Percentiles rank a stretch among this genome's conserved stretches.
These are phyloP conservation scores for Sebastes nivosus DNA, from an alignment of 2,797 vertebrate species.

Conservation along the genomic window DNA sequence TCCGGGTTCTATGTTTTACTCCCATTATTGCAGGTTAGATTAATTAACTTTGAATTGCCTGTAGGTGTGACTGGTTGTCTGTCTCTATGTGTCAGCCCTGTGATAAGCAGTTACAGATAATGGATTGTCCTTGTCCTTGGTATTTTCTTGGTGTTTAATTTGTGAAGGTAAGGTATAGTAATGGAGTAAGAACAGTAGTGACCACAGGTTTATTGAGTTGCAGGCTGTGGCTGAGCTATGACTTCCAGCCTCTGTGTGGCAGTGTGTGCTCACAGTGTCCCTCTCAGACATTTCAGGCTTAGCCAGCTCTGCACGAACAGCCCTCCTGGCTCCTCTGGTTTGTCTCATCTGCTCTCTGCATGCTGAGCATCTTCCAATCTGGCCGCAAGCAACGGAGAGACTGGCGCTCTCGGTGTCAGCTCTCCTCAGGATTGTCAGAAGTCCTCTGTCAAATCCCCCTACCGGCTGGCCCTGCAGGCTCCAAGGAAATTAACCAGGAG, in stretches of 20 bases:
- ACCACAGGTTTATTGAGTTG: not conserved
- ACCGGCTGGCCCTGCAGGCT: constrained; percentile 68
- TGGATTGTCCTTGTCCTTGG: not conserved
- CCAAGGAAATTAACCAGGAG: constrained; percentile 74
- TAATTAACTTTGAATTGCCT: no score
- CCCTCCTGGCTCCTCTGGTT: constrained; percentile 61
- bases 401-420: constrained; percentile 65
- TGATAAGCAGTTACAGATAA: no score
- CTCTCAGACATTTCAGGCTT: constrained; percentile 21
- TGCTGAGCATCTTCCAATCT: constrained; percentile 75
- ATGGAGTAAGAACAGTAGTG: not conserved
- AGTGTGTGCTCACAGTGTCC: constrained; percentile 45
- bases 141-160: not conserved
- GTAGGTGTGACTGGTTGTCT: no score
- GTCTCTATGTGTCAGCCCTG: no score
- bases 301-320: constrained; percentile 50
- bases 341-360: constrained; percentile 73
- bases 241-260: constrained; percentile 61
- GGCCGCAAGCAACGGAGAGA: constrained; percentile 69
- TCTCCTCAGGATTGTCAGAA: constrained; percentile 77
- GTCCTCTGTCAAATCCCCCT: constrained; percentile 75
- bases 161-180: not conserved
- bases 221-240: constrained; percentile 10
- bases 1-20: no score
- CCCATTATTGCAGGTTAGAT: no score